Evolutionary conservation across 2,888 invertebrate genomes (phyloP), one percentile per base, ranked within the genome.

Genomic region (Steinernema scapterisci): DNA sequence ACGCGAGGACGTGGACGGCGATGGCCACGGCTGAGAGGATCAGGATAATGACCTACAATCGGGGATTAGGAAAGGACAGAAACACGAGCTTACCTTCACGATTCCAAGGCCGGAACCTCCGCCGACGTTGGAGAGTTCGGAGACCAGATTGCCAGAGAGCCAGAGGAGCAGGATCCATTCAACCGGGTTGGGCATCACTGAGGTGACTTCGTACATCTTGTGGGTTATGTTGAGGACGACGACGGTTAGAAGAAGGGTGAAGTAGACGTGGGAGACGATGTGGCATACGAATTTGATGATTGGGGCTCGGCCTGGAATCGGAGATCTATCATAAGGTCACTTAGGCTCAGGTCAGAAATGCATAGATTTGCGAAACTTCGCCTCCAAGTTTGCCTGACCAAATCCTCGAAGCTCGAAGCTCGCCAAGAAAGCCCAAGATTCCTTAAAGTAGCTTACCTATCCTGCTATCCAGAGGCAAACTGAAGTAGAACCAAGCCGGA

Each of bases 221-320:
- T 86, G 83, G 0, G 84, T 83, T 19, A 86, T 82, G 76, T 86
- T 87, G 25, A 87, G 76, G 6, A 86, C 86, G 11, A 85, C 86
- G 16, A 86, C 76, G 83, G 94, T 92, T 84, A 97, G 92, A 86
- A 97, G 92, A 80, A 94, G 90, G 93, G 97, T 96, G 83, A 99
- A 92, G 90, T 97, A 97, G 86, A 99, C 93, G 90, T 99, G 99
- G 7, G 97, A 97, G 27, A 97, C 97, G 85, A 99, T 91, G 90
- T 99, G 97, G 56, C 97, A 96, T 94, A 97, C 97, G 90, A 99
- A 99, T 90, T 99, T 99, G 88, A 99, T 96, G 88, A 99, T 97
- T 76, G 99, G 99, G 86, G 97, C 95, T 91, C 96, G 95, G 91
- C 95, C 94, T 90, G 72, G 38, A 54, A 38, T 48, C 72, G 9